Percentiles rank a stretch among this genome's conserved stretches.
Evolutionary conservation across 2,888 invertebrate genomes (phyloP).

Genomic region (Endomychus coccineus): DNA sequence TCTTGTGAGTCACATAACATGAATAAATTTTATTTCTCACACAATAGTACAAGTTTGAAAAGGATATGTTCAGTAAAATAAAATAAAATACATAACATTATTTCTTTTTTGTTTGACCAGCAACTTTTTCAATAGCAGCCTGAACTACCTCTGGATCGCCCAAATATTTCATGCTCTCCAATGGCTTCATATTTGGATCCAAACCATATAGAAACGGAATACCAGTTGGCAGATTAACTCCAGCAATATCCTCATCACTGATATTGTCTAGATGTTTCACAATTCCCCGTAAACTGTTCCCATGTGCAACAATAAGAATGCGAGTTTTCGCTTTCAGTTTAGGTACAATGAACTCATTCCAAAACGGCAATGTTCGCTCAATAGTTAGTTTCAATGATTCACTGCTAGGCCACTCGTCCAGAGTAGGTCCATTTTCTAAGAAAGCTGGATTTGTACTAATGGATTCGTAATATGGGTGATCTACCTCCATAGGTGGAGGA

Average conservation of each 20-base stretch:
- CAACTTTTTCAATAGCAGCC: conserved; percentile 54
- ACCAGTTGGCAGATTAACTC: conserved; percentile 55
- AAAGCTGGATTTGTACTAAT: conserved; percentile 74
- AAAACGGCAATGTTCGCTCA: conserved; percentile 75
- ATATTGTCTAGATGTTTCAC: conserved; percentile 74
- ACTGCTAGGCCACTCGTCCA: conserved; percentile 69
- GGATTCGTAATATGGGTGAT: conserved; percentile 65
- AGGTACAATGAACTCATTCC: conserved; percentile 77
- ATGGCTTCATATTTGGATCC: conserved; percentile 48
- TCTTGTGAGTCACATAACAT: too few species aligned
- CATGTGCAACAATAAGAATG: conserved; percentile 78
- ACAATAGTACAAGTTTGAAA: too few species aligned
- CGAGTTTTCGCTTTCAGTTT: conserved; percentile 68
- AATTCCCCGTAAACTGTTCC: conserved; percentile 78
- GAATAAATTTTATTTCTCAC: too few species aligned
- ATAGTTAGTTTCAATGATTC: conserved; percentile 80
- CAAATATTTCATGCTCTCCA: conserved; percentile 53
- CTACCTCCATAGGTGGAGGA: conserved; percentile 72
- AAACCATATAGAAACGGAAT: conserved; percentile 57
- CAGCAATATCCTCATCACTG: conserved; percentile 53
- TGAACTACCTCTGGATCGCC: conserved; percentile 56
- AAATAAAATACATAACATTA: conserved; percentile 13
- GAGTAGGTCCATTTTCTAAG: conserved; percentile 57
- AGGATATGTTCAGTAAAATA: neutral
- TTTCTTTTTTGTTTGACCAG: conserved; percentile 52